phyloP scores from a whole-genome alignment of 2,797 vertebrate genomes.

The Rallus crepitans region DNA sequence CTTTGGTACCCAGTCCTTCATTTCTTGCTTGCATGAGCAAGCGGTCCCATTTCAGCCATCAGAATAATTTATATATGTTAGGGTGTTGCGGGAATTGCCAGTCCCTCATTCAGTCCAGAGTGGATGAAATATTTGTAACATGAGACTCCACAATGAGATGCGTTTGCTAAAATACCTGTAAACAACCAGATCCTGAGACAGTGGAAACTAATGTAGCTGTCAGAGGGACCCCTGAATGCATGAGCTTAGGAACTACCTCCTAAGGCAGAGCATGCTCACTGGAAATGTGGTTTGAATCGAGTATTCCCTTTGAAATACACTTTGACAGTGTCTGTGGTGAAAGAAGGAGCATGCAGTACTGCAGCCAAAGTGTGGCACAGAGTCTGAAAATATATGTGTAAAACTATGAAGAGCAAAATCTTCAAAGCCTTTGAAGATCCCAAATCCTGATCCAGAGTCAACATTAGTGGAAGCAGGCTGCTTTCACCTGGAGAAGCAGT shows the following conservation, averaged over 20 bases:
- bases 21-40: neutral
- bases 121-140: fast-evolving
- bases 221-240: neutral
- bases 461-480: neutral
- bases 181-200: neutral
- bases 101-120: neutral
- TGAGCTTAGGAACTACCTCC: neutral
- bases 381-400: neutral
- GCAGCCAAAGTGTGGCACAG: neutral
- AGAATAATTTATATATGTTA: fast-evolving
- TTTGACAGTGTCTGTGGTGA: neutral
- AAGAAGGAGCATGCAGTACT: neutral
- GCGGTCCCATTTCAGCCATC: neutral
- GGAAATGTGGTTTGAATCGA: neutral
- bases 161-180: neutral
- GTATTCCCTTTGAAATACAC: neutral
- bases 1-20: neutral
- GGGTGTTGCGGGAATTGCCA: neutral
- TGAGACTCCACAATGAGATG: neutral
- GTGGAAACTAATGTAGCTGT: neutral
- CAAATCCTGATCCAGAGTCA: neutral
- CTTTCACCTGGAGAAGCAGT: neutral
- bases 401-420: neutral
- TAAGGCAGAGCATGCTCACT: neutral
- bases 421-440: neutral